Conservation (phyloP, 2,888 invertebrate species). For the Monopis laevigella region DNA sequence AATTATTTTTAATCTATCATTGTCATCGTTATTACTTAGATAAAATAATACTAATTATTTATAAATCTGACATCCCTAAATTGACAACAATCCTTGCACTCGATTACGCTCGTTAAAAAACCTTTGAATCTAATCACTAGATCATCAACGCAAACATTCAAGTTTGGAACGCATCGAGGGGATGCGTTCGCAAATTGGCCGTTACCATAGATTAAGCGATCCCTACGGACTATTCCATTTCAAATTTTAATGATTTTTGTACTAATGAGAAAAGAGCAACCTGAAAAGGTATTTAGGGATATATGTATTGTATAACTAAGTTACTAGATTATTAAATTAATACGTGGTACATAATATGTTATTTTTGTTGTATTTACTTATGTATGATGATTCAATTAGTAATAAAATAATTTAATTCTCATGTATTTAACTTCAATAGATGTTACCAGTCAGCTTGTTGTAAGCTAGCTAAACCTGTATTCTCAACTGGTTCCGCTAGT, state of each 20-base stretch:
- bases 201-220: background rate
- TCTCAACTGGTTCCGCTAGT: too few species aligned
- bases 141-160: slow-evolving; percentile 5
- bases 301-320: too few species aligned
- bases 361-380: too few species aligned
- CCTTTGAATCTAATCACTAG: slow-evolving; percentile 10
- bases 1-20: background rate
- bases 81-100: slow-evolving; percentile 1
- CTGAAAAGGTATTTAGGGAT: too few species aligned
- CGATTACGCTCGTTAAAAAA: slow-evolving; percentile 8
- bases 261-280: too few species aligned
- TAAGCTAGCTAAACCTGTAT: too few species aligned
- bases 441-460: too few species aligned
- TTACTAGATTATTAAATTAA: too few species aligned
- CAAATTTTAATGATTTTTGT: slow-evolving; percentile 4
- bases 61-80: background rate
- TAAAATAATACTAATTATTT: background rate
- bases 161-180: slow-evolving; percentile 2
- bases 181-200: slow-evolving; percentile 7
- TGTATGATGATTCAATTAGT: too few species aligned
- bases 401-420: too few species aligned
- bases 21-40: background rate
- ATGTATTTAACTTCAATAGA: too few species aligned
- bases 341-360: too few species aligned
- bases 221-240: background rate